Evolutionary conservation across 2,113 vertebrate genomes (phyloP).

Genomic region (Hylia prasina): DNA sequence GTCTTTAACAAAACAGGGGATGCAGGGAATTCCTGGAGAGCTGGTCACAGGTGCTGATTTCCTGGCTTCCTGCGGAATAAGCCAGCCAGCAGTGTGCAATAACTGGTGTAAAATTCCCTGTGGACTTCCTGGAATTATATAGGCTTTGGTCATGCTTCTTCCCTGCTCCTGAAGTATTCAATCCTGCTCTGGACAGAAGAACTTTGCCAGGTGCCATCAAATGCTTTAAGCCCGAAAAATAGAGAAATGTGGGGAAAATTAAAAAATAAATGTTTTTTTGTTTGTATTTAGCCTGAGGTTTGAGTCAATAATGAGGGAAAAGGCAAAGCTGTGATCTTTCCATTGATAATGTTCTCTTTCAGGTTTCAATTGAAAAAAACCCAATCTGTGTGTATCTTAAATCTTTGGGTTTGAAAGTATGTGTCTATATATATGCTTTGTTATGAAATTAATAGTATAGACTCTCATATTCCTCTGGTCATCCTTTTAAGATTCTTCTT

Average conservation of each 20-base stretch:
- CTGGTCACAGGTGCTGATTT: background rate
- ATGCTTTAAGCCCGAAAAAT: background rate
- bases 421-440: background rate
- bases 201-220: background rate
- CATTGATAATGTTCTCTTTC: background rate
- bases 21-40: background rate
- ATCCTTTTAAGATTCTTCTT: background rate
- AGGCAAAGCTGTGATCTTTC: background rate
- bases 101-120: background rate
- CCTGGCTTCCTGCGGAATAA: background rate
- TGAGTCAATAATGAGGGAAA: background rate
- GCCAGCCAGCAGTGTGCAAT: background rate
- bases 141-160: background rate
- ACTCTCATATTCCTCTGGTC: background rate
- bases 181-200: background rate
- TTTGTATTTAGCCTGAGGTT: background rate
- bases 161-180: background rate
- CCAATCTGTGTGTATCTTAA: background rate
- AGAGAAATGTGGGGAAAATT: background rate
- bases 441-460: background rate
- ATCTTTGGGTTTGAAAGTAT: background rate
- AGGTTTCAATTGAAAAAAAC: background rate
- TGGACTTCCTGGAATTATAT: background rate
- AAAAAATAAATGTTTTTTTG: rapidly evolving
- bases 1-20: background rate